phyloP scores from a whole-genome alignment of 1,140 invertebrate species.

The Bactericera cockerelli region DNA sequence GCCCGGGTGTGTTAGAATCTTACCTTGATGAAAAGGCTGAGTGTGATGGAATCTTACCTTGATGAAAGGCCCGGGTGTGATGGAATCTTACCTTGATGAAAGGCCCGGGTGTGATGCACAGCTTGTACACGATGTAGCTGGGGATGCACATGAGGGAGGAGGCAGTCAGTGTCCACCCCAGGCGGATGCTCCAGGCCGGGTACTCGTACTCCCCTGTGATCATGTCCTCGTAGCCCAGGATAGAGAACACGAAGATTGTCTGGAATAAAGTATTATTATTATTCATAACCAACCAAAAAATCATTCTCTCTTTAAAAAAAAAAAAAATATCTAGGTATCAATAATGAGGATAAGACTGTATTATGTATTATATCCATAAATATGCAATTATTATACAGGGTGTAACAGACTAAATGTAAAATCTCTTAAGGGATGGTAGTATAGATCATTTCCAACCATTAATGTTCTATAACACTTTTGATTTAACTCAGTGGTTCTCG shows the following conservation, averaged over 20 bases:
- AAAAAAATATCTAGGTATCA: conserved; percentile 8
- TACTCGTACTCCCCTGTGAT: conserved; percentile 46
- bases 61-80: too few species aligned
- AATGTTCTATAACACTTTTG: too few species aligned
- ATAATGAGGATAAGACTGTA: neutral
- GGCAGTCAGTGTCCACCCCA: conserved; percentile 54
- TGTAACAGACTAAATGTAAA: too few species aligned
- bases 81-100: conserved; percentile 30
- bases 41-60: too few species aligned
- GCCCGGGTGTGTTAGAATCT: too few species aligned
- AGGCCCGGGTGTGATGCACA: conserved; percentile 36
- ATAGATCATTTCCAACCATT: too few species aligned
- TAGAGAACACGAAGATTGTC: conserved; percentile 51
- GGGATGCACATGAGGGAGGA: conserved; percentile 58
- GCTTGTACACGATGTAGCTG: conserved; percentile 42
- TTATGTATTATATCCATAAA: too few species aligned
- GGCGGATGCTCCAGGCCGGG: conserved; percentile 45
- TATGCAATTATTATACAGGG: too few species aligned
- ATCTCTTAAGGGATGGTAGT: too few species aligned
- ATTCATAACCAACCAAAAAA: neutral
- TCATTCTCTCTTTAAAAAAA: conserved; percentile 8
- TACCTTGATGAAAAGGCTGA: too few species aligned
- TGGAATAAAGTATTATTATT: conserved; percentile 29
- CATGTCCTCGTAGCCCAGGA: conserved; percentile 46
- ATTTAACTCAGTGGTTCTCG: too few species aligned